Conservation (phyloP, 2,797 vertebrate genomes). For the Chaetophractus vellerosus region DNA sequence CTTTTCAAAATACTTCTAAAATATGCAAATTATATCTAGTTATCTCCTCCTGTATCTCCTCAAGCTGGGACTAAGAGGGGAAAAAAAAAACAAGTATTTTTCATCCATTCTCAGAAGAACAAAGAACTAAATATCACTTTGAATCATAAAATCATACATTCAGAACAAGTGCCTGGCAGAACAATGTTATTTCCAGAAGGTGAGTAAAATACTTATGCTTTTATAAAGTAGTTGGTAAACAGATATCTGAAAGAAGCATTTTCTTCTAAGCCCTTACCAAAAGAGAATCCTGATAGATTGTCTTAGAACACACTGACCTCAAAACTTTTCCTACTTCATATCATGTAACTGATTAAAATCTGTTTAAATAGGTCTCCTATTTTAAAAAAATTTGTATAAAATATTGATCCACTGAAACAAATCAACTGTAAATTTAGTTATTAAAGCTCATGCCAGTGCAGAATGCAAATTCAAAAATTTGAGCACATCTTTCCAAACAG, state of each 20-base stretch:
- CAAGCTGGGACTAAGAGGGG: background rate
- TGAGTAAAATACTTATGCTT: conserved; percentile 49
- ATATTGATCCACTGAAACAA: conserved; percentile 24
- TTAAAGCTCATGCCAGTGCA: background rate
- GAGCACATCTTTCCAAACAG: conserved; percentile 12
- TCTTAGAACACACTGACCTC: background rate
- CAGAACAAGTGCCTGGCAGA: conserved; percentile 23
- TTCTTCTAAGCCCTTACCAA: conserved; percentile 20
- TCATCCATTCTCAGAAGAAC: conserved; percentile 42
- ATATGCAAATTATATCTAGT: conserved; percentile 25
- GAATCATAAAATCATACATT: conserved; percentile 56
- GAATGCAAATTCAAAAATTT: conserved; percentile 38
- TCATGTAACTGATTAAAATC: conserved; percentile 28
- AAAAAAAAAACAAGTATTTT: conserved; percentile 40
- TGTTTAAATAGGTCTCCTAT: background rate
- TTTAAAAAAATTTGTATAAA: conserved; percentile 21
- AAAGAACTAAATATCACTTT: conserved; percentile 62
- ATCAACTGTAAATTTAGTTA: conserved; percentile 39
- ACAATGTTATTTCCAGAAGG: background rate
- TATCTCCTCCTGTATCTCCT: background rate
- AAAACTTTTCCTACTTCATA: conserved; percentile 34
- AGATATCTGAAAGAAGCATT: conserved; percentile 47
- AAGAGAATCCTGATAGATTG: conserved; percentile 61
- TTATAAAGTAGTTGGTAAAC: conserved; percentile 31
- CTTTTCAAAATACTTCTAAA: conserved; percentile 36